These are phyloP conservation scores for Sesia apiformis DNA, from an alignment of 2,888 invertebrate species.

Conservation along the genomic window DNA sequence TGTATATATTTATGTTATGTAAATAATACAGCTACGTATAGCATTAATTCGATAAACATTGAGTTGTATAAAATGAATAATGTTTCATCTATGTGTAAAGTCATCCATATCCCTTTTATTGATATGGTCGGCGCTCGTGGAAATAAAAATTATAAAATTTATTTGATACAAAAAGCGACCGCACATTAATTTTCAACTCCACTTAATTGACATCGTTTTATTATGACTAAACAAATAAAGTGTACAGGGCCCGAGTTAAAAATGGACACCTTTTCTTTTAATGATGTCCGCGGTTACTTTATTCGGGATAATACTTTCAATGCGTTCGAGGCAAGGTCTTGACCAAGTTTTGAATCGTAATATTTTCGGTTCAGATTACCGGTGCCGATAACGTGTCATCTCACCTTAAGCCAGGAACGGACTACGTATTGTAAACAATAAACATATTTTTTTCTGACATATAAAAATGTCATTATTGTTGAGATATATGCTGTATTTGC, in stretches of 20 bases:
- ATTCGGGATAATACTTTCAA: constrained; percentile 45
- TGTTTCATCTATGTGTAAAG: no score
- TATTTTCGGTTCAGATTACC: constrained; percentile 74
- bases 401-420: constrained; percentile 56
- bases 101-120: constrained; percentile 3
- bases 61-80: no score
- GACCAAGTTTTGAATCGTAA: constrained; percentile 74
- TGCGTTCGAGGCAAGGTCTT: constrained; percentile 47
- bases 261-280: constrained; percentile 58
- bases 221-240: constrained; percentile 62
- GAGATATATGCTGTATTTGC: no score
- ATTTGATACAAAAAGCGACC: constrained; percentile 18
- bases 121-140: constrained; percentile 1
- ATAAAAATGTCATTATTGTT: no score
- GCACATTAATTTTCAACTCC: constrained; percentile 45
- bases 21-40: no score
- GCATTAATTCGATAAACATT: no score
- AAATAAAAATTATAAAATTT: constrained; percentile 9
- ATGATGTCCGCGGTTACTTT: constrained; percentile 55
- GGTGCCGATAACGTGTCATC: constrained; percentile 64
- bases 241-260: constrained; percentile 52
- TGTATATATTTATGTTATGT: neutral
- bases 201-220: constrained; percentile 66
- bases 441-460: no score
- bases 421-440: constrained; percentile 12